These are phyloP conservation scores for Stegodyphus mimosarum DNA, from an alignment of 1,140 invertebrate species.

Conservation along the genomic window DNA sequence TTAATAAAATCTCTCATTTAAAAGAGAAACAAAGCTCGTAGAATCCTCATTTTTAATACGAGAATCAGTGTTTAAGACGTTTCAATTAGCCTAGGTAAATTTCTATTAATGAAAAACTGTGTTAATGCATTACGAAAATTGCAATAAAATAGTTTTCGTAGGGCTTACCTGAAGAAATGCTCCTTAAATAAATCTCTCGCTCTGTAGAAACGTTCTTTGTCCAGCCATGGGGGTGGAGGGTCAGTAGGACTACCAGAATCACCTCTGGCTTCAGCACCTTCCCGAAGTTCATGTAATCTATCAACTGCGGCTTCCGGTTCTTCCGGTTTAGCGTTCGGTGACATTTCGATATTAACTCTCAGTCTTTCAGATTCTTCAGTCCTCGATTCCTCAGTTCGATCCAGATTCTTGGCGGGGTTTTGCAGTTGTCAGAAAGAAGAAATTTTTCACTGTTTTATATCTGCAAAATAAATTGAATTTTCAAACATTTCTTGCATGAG, in stretches of 20 bases:
- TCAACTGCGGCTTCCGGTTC: slow-evolving; percentile 7
- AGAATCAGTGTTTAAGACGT: too few relatives aligned
- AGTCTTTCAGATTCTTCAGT: not conserved
- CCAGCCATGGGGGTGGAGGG: slow-evolving; percentile 61
- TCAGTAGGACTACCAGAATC: slow-evolving; percentile 39
- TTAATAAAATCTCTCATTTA: too few relatives aligned
- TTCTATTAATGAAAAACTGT: too few relatives aligned
- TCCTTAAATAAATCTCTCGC: slow-evolving; percentile 54
- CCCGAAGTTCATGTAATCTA: slow-evolving; percentile 26
- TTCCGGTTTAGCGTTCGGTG: slow-evolving; percentile 43
- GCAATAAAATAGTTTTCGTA: too few relatives aligned
- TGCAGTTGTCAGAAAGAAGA: slow-evolving; percentile 12
- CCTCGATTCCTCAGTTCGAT: not conserved
- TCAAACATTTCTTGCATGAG: too few relatives aligned
- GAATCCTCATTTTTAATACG: too few relatives aligned
- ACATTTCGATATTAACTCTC: slow-evolving; percentile 5
- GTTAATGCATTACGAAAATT: too few relatives aligned
- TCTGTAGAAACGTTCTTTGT: slow-evolving; percentile 53
- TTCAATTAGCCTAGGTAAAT: too few relatives aligned
- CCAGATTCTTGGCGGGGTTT: not conserved
- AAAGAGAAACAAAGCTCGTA: too few relatives aligned
- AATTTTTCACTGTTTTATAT: slow-evolving; percentile 29
- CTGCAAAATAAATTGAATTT: not conserved
- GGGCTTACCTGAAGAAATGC: slow-evolving; percentile 62
- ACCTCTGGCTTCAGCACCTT: slow-evolving; percentile 45